Percentiles rank a stretch among this genome's conserved stretches.
phyloP scores from a whole-genome alignment of 2,797 vertebrate genomes.

The Leptodactylus fallax region DNA sequence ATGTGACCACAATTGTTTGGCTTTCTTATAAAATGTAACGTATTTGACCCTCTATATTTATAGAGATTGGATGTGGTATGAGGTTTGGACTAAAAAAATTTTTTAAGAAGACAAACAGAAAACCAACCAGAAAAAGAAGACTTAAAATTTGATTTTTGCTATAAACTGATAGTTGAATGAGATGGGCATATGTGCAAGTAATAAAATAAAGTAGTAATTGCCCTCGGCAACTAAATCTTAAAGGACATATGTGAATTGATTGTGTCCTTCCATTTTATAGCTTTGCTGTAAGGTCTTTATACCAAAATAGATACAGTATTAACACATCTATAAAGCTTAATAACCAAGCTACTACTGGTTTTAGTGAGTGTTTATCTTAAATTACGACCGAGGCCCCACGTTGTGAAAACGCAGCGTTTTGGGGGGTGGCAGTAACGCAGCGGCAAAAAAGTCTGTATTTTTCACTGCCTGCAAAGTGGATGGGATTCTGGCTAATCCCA shows the following conservation, averaged over 20 bases:
- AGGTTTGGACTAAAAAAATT: background rate
- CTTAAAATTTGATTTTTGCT: background rate
- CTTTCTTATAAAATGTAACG: background rate
- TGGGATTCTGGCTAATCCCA: too few species aligned
- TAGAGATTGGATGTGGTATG: slow-evolving; percentile 2
- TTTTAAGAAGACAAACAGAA: background rate
- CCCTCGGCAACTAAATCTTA: background rate
- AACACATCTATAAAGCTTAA: background rate
- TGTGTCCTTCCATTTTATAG: too few species aligned
- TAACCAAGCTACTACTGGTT: background rate
- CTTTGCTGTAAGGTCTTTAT: too few species aligned
- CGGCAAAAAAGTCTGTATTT: too few species aligned
- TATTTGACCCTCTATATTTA: background rate
- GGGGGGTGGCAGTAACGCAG: too few species aligned
- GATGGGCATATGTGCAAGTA: background rate
- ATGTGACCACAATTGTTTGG: background rate
- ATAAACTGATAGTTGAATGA: background rate
- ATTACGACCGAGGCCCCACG: too few species aligned
- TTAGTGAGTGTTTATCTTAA: background rate
- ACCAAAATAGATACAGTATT: too few species aligned
- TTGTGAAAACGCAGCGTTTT: too few species aligned
- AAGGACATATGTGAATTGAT: background rate
- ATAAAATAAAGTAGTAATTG: background rate
- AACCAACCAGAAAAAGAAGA: background rate
- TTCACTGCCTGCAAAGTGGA: too few species aligned